Percentiles rank a stretch among this genome's conserved stretches.
Evolutionary conservation across 2,797 vertebrate genomes (phyloP).

Genomic region (Rhinella marina): DNA sequence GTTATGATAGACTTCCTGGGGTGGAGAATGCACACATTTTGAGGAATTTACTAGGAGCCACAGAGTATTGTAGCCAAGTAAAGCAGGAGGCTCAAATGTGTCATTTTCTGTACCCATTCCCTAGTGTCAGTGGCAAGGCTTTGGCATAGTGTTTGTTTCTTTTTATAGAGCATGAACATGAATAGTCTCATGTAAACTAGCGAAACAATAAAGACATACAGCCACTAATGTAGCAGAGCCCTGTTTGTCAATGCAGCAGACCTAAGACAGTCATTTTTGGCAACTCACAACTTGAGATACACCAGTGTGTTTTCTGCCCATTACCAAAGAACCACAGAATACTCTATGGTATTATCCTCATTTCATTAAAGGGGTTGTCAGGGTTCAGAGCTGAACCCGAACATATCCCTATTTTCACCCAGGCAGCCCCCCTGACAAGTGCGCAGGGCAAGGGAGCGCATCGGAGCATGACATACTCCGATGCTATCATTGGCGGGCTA

Average conservation of each 20-base stretch:
- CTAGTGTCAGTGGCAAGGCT: slow-evolving; percentile 26
- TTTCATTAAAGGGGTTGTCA: no score
- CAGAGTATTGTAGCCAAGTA: not conserved
- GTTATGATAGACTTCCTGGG: not conserved
- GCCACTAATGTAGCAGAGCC: not conserved
- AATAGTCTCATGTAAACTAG: not conserved
- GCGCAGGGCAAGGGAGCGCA: no score
- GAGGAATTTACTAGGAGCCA: not conserved
- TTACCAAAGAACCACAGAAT: not conserved
- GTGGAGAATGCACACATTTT: not conserved
- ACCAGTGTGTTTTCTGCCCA: not conserved
- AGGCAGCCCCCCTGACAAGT: no score
- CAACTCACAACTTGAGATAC: not conserved
- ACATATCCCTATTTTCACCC: no score
- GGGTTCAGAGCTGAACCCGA: no score
- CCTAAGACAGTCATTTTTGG: not conserved
- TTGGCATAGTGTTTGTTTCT: not conserved
- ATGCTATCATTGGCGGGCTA: no score
- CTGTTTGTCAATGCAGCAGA: not conserved
- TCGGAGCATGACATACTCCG: no score
- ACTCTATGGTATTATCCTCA: no score
- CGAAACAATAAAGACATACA: not conserved
- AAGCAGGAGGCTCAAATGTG: slow-evolving; percentile 8
- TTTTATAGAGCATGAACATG: slow-evolving; percentile 6
- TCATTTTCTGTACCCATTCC: not conserved